Evolutionary conservation across 1,140 invertebrate genomes (phyloP), one percentile per base, ranked within the genome.

Genomic region (Elymnias hypermnestra): DNA sequence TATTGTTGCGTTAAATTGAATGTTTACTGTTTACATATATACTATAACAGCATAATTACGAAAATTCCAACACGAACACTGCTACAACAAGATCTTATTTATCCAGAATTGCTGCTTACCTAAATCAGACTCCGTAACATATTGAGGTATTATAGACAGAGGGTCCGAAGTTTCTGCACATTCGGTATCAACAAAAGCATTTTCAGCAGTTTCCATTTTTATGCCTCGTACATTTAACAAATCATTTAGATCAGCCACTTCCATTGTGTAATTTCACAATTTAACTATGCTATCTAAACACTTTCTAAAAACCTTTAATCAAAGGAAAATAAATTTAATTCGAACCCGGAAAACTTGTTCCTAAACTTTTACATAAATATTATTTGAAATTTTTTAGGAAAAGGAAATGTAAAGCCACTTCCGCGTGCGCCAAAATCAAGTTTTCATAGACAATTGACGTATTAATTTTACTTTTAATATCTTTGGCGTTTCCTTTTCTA

Each of bases 351-450:
- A 58, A 53, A 54, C 38, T 52, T 35, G 39, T 51, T 48, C 35
- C 26, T 23, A 45, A 55, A 54, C 29, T 46, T 49, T 52, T n/a
- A 36, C 23, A 48, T 45, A 56, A 59, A 52, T 55, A 49, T 53
- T 43, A 64, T 72, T 74, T 74, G 69, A 71, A 78, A 75, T 69
- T 64, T 21, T 63, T 59, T 57, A 79, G 75, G 75, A 79, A 79
- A 79, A 79, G 75, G 75, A 79, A 79, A 79, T 68, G 62, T 73
- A 40, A 49, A 63, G 57, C 65, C 63, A 77, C 72, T 72, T 75
- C 77, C 77, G 77, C 77, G 77, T 78, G 77, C 77, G 71, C 63
- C 61, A 67, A 69, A 67, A 50, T n/a, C 35, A 13, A 21, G 23
- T 12, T 37, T 10, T 29, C 47, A 50, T 50, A 50, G 47, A 50